These are phyloP conservation scores for Pteruthius melanotis DNA, from an alignment of 2,113 vertebrate species.

Conservation along the genomic window DNA sequence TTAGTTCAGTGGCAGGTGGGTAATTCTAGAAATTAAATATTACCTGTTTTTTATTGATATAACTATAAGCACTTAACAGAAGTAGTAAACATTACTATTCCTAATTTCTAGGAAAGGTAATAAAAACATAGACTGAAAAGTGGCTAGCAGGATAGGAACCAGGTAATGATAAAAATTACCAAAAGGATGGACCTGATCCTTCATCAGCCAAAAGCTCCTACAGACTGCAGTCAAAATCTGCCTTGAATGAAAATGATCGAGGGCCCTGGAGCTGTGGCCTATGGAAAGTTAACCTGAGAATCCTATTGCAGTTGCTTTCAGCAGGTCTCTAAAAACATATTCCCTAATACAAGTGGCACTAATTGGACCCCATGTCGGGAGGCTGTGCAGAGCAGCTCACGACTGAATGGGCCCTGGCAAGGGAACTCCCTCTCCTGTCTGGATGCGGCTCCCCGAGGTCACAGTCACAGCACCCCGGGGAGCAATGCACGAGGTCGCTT, in stretches of 20 bases:
- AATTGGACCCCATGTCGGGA: constrained; percentile 34
- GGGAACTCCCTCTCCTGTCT: not conserved
- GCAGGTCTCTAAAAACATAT: constrained; percentile 9
- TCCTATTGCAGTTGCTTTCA: constrained; percentile 1
- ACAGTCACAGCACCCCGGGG: not conserved
- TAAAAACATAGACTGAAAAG: not conserved
- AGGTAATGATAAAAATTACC: not conserved
- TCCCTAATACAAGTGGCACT: not conserved
- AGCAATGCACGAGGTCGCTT: not conserved
- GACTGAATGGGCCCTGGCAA: not conserved
- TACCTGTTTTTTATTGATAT: not conserved
- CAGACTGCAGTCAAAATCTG: not conserved
- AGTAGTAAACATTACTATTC: not conserved
- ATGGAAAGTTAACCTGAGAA: constrained; percentile 15
- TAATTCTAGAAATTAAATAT: constrained; percentile 33
- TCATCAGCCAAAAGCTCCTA: not conserved
- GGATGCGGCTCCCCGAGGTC: not conserved
- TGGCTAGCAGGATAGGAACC: not conserved
- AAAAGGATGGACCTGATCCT: not conserved
- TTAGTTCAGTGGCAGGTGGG: not conserved
- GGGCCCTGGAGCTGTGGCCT: not conserved
- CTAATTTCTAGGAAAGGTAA: not conserved
- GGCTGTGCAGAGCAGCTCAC: not conserved
- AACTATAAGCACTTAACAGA: constrained; percentile 15
- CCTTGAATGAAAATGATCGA: not conserved